phyloP scores from a whole-genome alignment of 2,113 vertebrate genomes.

The Sceloporus tristichus region DNA sequence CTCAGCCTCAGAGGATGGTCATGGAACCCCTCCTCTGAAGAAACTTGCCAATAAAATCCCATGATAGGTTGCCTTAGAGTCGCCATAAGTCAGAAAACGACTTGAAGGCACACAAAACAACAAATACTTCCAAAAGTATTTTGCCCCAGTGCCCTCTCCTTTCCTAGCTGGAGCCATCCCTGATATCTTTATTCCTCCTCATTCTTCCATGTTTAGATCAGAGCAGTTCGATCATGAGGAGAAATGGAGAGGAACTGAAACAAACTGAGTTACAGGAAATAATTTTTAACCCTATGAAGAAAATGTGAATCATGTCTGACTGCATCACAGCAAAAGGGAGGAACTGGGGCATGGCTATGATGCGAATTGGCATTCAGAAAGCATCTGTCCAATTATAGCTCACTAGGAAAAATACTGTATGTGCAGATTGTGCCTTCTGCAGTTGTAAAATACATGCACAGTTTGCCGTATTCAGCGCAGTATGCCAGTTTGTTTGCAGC shows the following conservation, averaged over 20 bases:
- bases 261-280: background rate
- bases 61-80: too few relatives aligned
- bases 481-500: background rate
- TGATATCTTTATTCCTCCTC: background rate
- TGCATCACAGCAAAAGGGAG: background rate
- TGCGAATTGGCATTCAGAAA: background rate
- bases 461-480: background rate
- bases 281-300: background rate
- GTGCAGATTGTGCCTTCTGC: background rate
- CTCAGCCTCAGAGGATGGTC: too few relatives aligned
- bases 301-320: background rate
- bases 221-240: background rate
- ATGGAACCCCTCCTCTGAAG: too few relatives aligned
- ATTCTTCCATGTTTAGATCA: background rate
- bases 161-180: background rate
- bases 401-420: slow-evolving; percentile 11
- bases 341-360: background rate
- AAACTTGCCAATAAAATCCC: too few relatives aligned
- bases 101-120: too few relatives aligned
- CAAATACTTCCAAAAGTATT: background rate
- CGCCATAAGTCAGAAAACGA: too few relatives aligned
- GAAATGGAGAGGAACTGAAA: background rate
- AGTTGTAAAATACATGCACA: background rate
- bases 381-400: background rate
- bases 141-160: background rate